A percentile compares a stretch with the other conserved stretches of the same genome.
These are phyloP conservation scores for Aethes cnicana DNA, from an alignment of 2,888 invertebrate genomes.

Conservation along the genomic window DNA sequence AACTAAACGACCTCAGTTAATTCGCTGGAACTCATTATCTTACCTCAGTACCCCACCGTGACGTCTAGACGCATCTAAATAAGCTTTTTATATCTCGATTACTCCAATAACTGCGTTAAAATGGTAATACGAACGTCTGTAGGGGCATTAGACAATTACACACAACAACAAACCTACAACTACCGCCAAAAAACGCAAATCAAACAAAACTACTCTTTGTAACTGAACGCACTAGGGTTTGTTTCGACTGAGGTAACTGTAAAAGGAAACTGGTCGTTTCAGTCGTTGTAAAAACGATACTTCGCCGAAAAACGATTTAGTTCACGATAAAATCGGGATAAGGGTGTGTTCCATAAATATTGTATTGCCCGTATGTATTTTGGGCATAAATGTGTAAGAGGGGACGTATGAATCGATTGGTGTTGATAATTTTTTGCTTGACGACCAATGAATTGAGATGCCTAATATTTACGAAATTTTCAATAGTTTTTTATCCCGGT, in stretches of 20 bases:
- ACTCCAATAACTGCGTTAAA: constrained; percentile 67
- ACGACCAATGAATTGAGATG: no score
- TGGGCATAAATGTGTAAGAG: constrained; percentile 16
- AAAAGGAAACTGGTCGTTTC: constrained; percentile 34
- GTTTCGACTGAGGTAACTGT: neutral
- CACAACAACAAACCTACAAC: constrained; percentile 6
- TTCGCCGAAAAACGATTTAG: constrained; percentile 55
- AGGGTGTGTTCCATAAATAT: constrained; percentile 31
- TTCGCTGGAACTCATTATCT: constrained; percentile 21
- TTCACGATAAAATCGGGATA: constrained; percentile 62
- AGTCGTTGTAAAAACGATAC: constrained; percentile 58
- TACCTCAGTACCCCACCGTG: constrained; percentile 44
- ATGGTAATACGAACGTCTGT: constrained; percentile 67
- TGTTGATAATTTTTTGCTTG: constrained; percentile 5
- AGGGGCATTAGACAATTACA: constrained; percentile 67
- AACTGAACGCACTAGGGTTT: neutral
- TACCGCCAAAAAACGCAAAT: neutral
- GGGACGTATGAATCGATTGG: constrained; percentile 9
- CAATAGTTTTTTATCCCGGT: no score
- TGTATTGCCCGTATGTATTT: constrained; percentile 23
- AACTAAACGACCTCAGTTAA: constrained; percentile 22
- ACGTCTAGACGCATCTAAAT: constrained; percentile 72
- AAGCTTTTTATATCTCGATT: constrained; percentile 63
- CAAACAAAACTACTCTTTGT: neutral
- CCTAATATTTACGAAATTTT: no score